phyloP scores from a whole-genome alignment of 64 coral and sea anemone genomes.

The Anthopleura sola region DNA sequence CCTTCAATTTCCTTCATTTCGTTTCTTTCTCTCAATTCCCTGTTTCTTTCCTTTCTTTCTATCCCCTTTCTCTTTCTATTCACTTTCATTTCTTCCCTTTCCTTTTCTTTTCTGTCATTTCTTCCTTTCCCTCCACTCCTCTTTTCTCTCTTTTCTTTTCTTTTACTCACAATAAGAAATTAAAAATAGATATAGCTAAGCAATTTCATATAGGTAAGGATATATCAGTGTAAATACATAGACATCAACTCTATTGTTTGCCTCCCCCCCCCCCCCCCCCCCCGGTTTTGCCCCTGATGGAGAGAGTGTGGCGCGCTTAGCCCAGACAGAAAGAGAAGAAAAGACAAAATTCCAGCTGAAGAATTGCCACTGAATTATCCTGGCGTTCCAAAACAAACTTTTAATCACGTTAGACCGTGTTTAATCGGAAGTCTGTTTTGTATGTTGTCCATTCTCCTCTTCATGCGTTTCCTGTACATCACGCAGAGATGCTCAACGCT shows the following conservation, averaged over 20 bases:
- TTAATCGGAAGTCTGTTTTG: not conserved
- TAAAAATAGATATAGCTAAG: too few relatives aligned
- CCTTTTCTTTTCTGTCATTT: not conserved
- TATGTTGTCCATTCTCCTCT: not conserved
- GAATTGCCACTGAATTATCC: not conserved
- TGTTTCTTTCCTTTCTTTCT: too few relatives aligned
- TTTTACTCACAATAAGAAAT: too few relatives aligned
- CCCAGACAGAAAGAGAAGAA: not conserved
- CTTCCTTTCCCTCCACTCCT: not conserved
- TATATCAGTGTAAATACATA: too few relatives aligned
- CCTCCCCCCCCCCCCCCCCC: too few relatives aligned
- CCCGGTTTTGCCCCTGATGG: too few relatives aligned
- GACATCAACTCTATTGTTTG: too few relatives aligned
- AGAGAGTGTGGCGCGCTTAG: too few relatives aligned
- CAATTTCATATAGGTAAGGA: too few relatives aligned
- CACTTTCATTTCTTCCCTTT: not conserved
- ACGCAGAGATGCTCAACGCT: not conserved
- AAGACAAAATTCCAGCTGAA: not conserved
- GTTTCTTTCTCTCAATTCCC: too few relatives aligned
- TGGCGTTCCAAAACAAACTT: not conserved
- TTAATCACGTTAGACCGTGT: not conserved
- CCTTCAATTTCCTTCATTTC: too few relatives aligned
- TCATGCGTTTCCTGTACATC: conserved; percentile 7
- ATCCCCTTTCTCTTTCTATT: not conserved
- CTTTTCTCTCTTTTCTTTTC: not conserved